Evolutionary conservation across 2,888 invertebrate genomes (phyloP).

Genomic region (Heliconius aoede): DNA sequence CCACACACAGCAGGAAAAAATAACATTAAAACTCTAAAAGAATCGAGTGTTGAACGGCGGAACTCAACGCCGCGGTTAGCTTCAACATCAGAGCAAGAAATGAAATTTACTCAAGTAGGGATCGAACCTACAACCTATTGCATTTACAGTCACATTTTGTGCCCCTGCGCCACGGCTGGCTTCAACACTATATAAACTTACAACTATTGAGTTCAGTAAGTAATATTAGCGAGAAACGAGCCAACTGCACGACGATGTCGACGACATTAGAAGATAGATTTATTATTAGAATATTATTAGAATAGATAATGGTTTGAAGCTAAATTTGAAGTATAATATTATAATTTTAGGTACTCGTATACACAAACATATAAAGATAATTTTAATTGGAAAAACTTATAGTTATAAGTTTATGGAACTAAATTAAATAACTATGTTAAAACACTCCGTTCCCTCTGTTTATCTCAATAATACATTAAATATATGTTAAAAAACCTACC

Average conservation of each 20-base stretch:
- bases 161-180: neutral
- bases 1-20: no score
- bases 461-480: neutral
- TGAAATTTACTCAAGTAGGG: neutral
- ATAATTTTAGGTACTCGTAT: neutral
- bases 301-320: neutral
- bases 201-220: neutral
- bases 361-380: neutral
- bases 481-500: neutral
- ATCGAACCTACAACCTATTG: neutral
- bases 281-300: slow-evolving; percentile 1
- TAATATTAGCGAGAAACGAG: neutral
- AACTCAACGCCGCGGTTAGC: neutral
- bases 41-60: neutral
- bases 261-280: neutral
- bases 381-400: neutral
- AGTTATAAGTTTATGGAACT: neutral
- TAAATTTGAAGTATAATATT: neutral
- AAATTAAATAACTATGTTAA: no score
- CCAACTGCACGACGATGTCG: neutral
- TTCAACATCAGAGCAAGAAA: neutral
- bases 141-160: neutral
- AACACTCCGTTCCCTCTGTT: no score
- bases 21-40: no score
- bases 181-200: neutral